phyloP scores from a whole-genome alignment of 2,113 vertebrate genomes.

The Nothoprocta pentlandii region DNA sequence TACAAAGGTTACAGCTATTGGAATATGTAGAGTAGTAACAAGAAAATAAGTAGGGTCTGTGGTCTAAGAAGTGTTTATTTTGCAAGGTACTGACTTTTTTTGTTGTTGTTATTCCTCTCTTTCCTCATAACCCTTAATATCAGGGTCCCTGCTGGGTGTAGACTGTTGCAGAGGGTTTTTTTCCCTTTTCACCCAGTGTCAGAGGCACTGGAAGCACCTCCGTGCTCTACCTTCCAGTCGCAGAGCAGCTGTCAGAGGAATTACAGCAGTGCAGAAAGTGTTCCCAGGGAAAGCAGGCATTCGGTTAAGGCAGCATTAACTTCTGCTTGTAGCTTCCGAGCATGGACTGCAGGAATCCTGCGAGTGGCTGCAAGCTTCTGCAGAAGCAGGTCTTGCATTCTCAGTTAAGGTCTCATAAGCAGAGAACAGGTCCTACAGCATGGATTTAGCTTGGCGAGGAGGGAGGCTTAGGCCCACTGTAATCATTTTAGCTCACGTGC shows the following conservation, averaged over 20 bases:
- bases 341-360: not conserved
- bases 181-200: not conserved
- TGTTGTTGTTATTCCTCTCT: not conserved
- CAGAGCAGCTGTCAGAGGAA: not conserved
- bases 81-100: not conserved
- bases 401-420: not conserved
- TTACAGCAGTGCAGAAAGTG: not conserved
- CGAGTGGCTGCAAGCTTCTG: not conserved
- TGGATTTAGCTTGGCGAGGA: not conserved
- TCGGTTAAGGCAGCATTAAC: not conserved
- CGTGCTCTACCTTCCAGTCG: not conserved
- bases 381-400: not conserved
- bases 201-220: not conserved
- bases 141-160: not conserved
- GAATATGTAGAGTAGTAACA: slow-evolving; percentile 13
- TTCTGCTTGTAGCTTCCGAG: not conserved
- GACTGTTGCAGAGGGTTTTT: not conserved
- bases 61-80: slow-evolving; percentile 9
- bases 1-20: slow-evolving; percentile 13
- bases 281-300: not conserved
- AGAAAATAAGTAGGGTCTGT: slow-evolving; percentile 16
- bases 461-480: not conserved
- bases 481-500: not conserved
- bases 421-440: not conserved
- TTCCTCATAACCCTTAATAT: not conserved